Evolutionary conservation across 2,888 invertebrate species (phyloP), one percentile per base, ranked within the genome.

Genomic region (Coremacera marginata): DNA sequence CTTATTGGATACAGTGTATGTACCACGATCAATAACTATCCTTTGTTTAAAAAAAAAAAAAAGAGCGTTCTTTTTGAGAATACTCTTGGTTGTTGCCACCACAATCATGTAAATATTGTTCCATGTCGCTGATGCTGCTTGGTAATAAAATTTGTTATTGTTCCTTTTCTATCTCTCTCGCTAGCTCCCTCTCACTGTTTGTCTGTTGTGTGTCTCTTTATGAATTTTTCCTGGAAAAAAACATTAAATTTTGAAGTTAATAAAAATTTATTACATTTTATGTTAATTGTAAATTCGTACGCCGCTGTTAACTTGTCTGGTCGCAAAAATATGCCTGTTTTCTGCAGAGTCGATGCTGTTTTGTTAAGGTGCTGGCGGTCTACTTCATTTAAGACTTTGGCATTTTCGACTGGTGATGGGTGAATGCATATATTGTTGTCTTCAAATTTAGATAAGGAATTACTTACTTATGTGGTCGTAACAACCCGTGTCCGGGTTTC

Each of bases 271-370:
- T 55, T 67, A n/a, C 34, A 27, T 62, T 60, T 25, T 62, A 31
- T 31, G 44, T 16, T 72, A 55, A 55, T 44, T 72, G 60, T 25
- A 19, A 68, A 68, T 27, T 49, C 14, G 22, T 19, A 22, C n/a
- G 22, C 27, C 11, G 55, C 55, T 55, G 70, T 70, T 70, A 70
- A 70, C 70, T 55, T 34, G 70, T 70, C 55, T 70, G 70, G n/a
- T 37, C 8, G 37, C 14, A 65, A 34, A 14, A 37, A 65, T 14
- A 65, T 37, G 25, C 25, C 49, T 68, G 19, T 51, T 49, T 25
- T 60, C 37, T 31, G 31, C 44, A 44, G 9, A 5, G 44, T 65
- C 27, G 27, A 22, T 49, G 5, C 37, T 14, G 11, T 11, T 31
- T 44, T 11, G 60, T 22, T 52, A 65, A 37, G 31, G 31, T 31